Conservation (phyloP, 2,888 invertebrate species). For the Trilocha varians region DNA sequence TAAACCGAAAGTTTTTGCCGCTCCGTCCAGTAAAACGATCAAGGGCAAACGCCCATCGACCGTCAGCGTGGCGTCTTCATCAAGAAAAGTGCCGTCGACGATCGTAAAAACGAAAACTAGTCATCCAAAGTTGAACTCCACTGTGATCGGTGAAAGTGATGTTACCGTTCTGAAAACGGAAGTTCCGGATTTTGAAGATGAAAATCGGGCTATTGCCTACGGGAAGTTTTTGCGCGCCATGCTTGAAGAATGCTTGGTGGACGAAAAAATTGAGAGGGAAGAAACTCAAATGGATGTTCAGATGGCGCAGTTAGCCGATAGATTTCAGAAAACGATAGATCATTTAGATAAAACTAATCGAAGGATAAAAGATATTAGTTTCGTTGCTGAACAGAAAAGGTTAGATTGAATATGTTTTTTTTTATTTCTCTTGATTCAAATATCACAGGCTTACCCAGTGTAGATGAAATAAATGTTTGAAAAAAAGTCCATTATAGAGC, state of each 20-base stretch:
- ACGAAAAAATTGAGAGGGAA: conserved; percentile 53
- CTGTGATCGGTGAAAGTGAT: conserved; percentile 26
- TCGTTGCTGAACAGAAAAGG: conserved; percentile 62
- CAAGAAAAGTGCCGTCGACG: conserved; percentile 21
- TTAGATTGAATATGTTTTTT: conserved; percentile 11
- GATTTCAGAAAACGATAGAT: conserved; percentile 56
- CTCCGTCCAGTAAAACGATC: conserved; percentile 24
- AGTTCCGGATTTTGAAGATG: conserved; percentile 38
- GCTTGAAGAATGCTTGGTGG: conserved; percentile 49
- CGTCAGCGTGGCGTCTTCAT: conserved; percentile 23
- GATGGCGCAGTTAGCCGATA: conserved; percentile 52
- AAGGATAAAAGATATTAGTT: conserved; percentile 57
- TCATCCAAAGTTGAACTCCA: conserved; percentile 30
- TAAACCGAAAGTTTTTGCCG: conserved; percentile 35
- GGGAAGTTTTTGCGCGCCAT: conserved; percentile 47
- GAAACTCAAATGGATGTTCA: conserved; percentile 56
- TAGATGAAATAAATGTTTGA: too few species aligned
- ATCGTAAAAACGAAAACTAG: conserved; percentile 21
- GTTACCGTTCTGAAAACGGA: conserved; percentile 32
- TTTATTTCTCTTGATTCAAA: background rate
- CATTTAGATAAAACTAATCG: conserved; percentile 58
- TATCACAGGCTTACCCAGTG: too few species aligned
- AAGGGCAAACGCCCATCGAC: conserved; percentile 36
- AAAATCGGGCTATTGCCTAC: conserved; percentile 43
- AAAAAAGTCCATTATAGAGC: too few species aligned